These are phyloP conservation scores for Unio delphinus DNA, from an alignment of 2,888 invertebrate genomes.

Conservation along the genomic window DNA sequence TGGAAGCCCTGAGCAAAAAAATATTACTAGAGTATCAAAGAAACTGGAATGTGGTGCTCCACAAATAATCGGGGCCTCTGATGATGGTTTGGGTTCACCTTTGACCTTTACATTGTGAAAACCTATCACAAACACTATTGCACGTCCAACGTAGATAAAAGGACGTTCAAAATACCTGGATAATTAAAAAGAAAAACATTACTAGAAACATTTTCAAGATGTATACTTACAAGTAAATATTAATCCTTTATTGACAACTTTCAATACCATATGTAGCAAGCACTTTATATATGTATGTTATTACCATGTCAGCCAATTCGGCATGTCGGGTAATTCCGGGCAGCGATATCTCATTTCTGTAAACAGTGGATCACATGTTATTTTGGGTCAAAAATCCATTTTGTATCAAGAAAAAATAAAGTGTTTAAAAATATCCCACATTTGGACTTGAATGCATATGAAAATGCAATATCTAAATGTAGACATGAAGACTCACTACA, in stretches of 20 bases:
- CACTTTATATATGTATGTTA: too few species aligned
- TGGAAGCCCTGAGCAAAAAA: slow-evolving; percentile 42
- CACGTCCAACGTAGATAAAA: slow-evolving; percentile 41
- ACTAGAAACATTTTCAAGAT: not conserved
- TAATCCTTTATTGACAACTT: not conserved
- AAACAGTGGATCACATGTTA: too few species aligned
- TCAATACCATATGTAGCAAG: too few species aligned
- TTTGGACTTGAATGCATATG: too few species aligned
- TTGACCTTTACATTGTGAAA: slow-evolving; percentile 52
- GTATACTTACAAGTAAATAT: not conserved
- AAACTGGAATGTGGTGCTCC: slow-evolving; percentile 93
- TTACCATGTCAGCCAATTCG: too few species aligned
- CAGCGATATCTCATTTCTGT: too few species aligned
- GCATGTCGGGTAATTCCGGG: too few species aligned
- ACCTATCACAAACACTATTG: slow-evolving; percentile 43
- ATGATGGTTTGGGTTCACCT: slow-evolving; percentile 38
- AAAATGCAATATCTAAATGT: too few species aligned
- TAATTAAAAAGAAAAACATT: not conserved
- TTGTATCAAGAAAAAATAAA: too few species aligned
- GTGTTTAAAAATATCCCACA: too few species aligned
- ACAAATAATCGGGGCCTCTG: slow-evolving; percentile 78
- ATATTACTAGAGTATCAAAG: slow-evolving; percentile 80
- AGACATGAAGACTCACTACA: too few species aligned
- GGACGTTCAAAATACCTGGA: slow-evolving; percentile 37
- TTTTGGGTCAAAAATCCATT: too few species aligned